Percentiles rank a stretch among this genome's conserved stretches.
phyloP scores from a whole-genome alignment of 2,113 vertebrate genomes.

The Scytalopus superciliaris region DNA sequence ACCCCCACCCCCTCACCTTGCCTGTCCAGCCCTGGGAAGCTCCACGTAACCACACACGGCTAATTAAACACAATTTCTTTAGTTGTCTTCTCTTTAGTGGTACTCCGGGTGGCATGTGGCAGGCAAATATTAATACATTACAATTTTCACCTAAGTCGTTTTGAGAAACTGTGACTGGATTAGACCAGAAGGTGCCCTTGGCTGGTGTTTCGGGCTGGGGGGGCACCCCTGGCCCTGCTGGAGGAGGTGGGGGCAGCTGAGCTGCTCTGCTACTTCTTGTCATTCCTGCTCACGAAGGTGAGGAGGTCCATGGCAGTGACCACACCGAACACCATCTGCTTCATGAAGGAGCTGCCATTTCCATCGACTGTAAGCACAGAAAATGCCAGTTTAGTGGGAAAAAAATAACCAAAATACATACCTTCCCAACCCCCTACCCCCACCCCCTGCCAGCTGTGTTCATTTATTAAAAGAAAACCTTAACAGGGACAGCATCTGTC shows the following conservation, averaged over 20 bases:
- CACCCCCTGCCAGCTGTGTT: background rate
- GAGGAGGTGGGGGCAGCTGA: background rate
- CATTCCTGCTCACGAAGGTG: slow-evolving; percentile 78
- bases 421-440: too few relatives aligned
- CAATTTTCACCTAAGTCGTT: background rate
- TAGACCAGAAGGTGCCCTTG: background rate
- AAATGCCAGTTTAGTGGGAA: background rate
- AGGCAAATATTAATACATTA: background rate
- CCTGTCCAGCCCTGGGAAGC: background rate
- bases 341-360: slow-evolving; percentile 77
- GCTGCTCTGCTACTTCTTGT: slow-evolving; percentile 63
- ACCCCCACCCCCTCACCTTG: fast-evolving
- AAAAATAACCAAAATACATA: fast-evolving
- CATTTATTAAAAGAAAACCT: background rate
- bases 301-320: slow-evolving; percentile 86
- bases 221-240: background rate
- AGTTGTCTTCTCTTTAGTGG: background rate
- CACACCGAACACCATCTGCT: slow-evolving; percentile 86
- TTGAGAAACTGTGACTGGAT: background rate
- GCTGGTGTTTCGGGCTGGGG: fast-evolving
- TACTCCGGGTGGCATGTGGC: background rate
- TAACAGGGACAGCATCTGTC: background rate
- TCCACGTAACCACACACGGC: background rate
- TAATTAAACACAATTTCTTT: background rate
- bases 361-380: slow-evolving; percentile 72